These are phyloP conservation scores for Epinephelus moara DNA, from an alignment of 2,113 vertebrate genomes.

Conservation along the genomic window DNA sequence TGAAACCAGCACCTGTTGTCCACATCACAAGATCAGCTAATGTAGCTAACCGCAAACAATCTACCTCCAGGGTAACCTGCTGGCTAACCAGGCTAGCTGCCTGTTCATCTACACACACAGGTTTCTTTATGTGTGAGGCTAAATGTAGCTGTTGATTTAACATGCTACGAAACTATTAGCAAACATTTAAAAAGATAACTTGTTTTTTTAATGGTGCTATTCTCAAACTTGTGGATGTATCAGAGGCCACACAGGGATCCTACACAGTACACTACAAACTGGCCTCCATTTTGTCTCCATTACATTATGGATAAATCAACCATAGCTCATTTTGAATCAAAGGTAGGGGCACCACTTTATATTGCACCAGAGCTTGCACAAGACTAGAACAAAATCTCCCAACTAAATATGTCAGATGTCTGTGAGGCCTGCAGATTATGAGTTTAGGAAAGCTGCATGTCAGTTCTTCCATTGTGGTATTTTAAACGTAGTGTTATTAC, in stretches of 20 bases:
- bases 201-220: no score
- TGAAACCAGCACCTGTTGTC: not conserved
- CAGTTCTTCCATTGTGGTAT: not conserved
- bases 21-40: not conserved
- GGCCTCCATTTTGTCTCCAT: not conserved
- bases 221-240: not conserved
- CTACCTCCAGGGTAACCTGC: not conserved
- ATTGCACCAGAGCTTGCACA: not conserved
- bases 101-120: not conserved
- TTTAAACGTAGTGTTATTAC: not conserved
- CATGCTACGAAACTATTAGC: not conserved
- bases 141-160: not conserved
- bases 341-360: not conserved
- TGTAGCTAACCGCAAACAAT: not conserved
- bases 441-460: not conserved
- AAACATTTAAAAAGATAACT: not conserved
- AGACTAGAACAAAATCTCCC: not conserved
- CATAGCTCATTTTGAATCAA: not conserved
- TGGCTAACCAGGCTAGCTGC: not conserved
- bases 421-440: conserved; percentile 9
- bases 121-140: no score
- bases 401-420: not conserved
- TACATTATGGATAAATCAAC: not conserved
- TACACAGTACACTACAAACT: not conserved
- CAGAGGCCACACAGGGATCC: not conserved